These are phyloP conservation scores for Agrilus cyanescens DNA, from an alignment of 2,888 invertebrate genomes.

Conservation along the genomic window DNA sequence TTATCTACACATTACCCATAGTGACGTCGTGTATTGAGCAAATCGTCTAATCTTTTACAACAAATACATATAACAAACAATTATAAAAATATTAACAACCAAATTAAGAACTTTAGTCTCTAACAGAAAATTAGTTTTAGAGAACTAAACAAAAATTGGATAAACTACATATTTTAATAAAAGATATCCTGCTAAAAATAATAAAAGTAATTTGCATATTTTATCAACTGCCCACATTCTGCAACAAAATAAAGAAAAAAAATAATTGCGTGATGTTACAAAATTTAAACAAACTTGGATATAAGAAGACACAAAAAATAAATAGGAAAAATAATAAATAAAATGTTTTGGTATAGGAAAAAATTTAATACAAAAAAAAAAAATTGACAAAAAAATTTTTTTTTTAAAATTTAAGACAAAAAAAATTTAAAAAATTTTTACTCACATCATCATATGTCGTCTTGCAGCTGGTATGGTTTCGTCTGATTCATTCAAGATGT, in stretches of 20 bases:
- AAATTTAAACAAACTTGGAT: constrained; percentile 1
- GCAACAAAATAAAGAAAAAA: constrained; percentile 29
- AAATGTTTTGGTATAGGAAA: no score
- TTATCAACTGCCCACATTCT: constrained; percentile 84
- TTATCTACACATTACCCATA: no score
- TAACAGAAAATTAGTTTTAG: no score
- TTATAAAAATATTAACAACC: no score
- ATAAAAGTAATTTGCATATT: constrained; percentile 53
- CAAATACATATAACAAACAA: no score
- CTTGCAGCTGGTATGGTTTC: constrained; percentile 69
- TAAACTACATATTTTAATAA: no score
- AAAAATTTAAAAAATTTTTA: constrained; percentile 11
- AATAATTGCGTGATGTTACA: background rate
- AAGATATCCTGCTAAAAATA: no score
- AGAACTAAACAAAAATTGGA: no score
- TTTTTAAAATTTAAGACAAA: background rate
- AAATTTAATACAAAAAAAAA: constrained; percentile 6
- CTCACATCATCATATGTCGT: constrained; percentile 70
- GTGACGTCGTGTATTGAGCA: no score
- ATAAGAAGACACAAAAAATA: constrained; percentile 2
- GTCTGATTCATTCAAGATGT: constrained; percentile 72
- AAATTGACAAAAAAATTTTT: constrained; percentile 6
- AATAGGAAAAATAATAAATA: no score
- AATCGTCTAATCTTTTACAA: no score
- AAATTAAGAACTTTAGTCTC: no score